phyloP scores from a whole-genome alignment of 64 coral and sea anemone species.

The Montipora cactus region DNA sequence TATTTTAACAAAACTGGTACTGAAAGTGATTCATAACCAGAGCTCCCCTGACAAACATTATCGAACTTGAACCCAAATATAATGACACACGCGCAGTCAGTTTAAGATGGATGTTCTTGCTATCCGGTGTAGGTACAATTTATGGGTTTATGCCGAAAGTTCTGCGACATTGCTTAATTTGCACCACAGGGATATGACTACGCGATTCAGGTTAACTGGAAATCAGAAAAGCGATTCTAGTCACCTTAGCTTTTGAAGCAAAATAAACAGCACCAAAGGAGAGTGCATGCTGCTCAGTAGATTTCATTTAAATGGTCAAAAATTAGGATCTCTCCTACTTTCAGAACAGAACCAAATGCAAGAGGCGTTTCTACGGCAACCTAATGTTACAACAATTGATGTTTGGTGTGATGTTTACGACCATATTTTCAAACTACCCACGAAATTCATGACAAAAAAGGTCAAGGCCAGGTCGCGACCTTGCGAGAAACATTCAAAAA shows the following conservation, averaged over 20 bases:
- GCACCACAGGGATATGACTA: background rate
- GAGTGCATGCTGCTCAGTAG: background rate
- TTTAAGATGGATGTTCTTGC: too few species aligned
- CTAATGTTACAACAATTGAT: background rate
- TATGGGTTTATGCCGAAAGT: background rate
- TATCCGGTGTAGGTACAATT: too few species aligned
- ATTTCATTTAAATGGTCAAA: slow-evolving; percentile 1
- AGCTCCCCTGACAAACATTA: background rate
- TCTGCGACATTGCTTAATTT: too few species aligned
- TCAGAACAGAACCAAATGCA: background rate
- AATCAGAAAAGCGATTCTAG: too few species aligned
- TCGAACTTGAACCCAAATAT: background rate
- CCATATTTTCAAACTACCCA: background rate
- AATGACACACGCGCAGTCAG: background rate
- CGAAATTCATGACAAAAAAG: background rate
- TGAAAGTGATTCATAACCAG: background rate
- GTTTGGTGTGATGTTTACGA: background rate
- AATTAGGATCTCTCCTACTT: background rate
- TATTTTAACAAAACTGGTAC: background rate
- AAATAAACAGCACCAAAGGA: background rate
- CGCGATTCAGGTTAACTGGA: too few species aligned
- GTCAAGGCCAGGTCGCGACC: background rate
- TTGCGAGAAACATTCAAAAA: background rate
- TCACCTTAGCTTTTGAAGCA: background rate
- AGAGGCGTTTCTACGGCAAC: too few species aligned